Conservation (phyloP, 2,113 vertebrate species). For the Turdus rufiventris region DNA sequence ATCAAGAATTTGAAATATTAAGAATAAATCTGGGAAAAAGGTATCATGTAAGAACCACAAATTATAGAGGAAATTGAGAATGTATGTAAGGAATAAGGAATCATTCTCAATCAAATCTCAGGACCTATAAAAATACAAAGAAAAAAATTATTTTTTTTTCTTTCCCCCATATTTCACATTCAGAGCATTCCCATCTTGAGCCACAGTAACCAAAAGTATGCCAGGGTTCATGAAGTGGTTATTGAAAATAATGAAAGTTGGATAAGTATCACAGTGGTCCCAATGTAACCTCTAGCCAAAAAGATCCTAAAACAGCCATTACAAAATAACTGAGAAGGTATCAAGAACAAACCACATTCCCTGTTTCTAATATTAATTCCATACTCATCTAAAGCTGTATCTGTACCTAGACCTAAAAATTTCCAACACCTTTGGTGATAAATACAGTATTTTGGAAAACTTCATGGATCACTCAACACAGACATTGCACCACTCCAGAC, state of each 20-base stretch:
- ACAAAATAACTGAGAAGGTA: not conserved
- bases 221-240: not conserved
- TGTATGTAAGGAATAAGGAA: not conserved
- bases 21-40: not conserved
- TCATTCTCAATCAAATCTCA: fast-evolving
- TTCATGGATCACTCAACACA: not conserved
- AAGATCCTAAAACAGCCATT: not conserved
- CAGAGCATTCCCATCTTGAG: not conserved
- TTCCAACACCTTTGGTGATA: not conserved
- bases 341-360: not conserved
- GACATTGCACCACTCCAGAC: not conserved
- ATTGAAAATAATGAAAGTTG: not conserved
- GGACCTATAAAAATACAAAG: not conserved
- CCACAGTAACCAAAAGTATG: not conserved
- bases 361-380: not conserved
- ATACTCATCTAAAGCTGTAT: not conserved
- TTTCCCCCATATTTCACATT: not conserved
- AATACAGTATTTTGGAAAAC: not conserved
- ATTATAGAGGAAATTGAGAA: not conserved
- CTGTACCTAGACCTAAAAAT: not conserved
- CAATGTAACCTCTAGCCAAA: not conserved
- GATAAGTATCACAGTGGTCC: not conserved
- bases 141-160: not conserved
- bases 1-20: not conserved
- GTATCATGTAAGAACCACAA: not conserved